Conservation (phyloP, 2,888 invertebrate species). For the Gari tellinella region DNA sequence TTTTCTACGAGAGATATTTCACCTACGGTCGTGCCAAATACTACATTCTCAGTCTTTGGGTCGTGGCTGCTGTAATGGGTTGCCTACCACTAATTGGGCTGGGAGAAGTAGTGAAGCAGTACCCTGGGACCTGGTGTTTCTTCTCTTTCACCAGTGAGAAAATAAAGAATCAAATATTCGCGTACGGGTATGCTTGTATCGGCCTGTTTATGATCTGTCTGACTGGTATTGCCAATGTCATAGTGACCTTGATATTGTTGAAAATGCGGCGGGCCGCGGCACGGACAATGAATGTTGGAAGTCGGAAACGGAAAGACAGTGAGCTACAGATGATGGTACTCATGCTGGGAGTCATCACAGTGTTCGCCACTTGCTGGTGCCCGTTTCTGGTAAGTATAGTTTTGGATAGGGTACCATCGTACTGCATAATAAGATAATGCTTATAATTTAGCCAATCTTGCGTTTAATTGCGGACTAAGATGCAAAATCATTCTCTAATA, state of each 20-base stretch:
- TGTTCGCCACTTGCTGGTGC: slow-evolving; percentile 83
- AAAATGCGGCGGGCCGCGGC: slow-evolving; percentile 69
- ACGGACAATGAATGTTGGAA: slow-evolving; percentile 45
- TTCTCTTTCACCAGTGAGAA: slow-evolving; percentile 79
- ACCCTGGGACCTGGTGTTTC: slow-evolving; percentile 84
- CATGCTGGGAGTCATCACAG: slow-evolving; percentile 81
- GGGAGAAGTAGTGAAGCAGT: slow-evolving; percentile 82
- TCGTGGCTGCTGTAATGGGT: slow-evolving; percentile 72
- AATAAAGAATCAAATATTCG: slow-evolving; percentile 72
- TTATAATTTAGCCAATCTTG: too few species aligned
- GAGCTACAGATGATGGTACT: slow-evolving; percentile 84
- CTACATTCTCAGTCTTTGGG: slow-evolving; percentile 69
- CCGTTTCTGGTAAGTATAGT: slow-evolving; percentile 82
- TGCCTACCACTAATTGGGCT: slow-evolving; percentile 80
- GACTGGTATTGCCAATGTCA: slow-evolving; percentile 74
- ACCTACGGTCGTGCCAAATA: slow-evolving; percentile 67
- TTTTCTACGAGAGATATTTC: slow-evolving; percentile 76
- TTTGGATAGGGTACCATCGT: too few species aligned
- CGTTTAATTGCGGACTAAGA: too few species aligned
- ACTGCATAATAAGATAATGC: too few species aligned
- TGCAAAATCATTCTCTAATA: too few species aligned
- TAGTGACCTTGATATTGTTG: slow-evolving; percentile 73
- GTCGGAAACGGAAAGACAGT: slow-evolving; percentile 61
- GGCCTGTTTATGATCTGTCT: slow-evolving; percentile 76
- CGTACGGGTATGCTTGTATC: slow-evolving; percentile 76